Evolutionary conservation across 2,113 vertebrate species (phyloP).

Genomic region (Chaetodon auriga): DNA sequence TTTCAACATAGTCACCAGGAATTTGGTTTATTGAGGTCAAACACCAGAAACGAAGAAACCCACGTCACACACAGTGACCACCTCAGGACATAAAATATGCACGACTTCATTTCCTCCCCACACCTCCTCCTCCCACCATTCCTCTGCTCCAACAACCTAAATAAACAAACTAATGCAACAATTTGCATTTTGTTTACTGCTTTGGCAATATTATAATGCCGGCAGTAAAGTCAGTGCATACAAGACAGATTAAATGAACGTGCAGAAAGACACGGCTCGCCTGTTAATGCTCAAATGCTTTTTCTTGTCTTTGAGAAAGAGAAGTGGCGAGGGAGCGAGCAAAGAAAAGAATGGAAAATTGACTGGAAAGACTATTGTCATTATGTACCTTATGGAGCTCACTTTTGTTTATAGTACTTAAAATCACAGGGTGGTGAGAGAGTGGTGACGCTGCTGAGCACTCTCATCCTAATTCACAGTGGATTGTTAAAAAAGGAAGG

Average conservation of each 20-base stretch:
- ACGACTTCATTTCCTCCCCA: neutral
- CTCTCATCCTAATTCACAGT: neutral
- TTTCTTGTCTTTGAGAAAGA: neutral
- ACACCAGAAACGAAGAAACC: no score
- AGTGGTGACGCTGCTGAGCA: neutral
- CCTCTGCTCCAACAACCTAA: neutral
- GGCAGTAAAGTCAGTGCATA: slow-evolving; percentile 6
- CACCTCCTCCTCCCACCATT: neutral
- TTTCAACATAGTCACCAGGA: neutral
- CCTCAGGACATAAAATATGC: neutral
- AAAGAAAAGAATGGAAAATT: neutral
- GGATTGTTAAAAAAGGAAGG: neutral
- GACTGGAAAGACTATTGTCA: neutral
- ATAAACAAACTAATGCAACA: slow-evolving; percentile 15
- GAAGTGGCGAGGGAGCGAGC: neutral
- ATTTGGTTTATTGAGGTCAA: neutral
- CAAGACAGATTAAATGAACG: slow-evolving; percentile 15
- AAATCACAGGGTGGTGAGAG: neutral
- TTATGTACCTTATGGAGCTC: neutral
- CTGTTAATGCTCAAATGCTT: neutral
- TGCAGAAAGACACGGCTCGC: neutral
- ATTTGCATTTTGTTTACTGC: slow-evolving; percentile 37
- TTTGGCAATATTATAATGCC: neutral
- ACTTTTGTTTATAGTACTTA: slow-evolving; percentile 20
- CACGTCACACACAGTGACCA: neutral